phyloP scores from a whole-genome alignment of 1,140 invertebrate species.

The Drosophila mayri region DNA sequence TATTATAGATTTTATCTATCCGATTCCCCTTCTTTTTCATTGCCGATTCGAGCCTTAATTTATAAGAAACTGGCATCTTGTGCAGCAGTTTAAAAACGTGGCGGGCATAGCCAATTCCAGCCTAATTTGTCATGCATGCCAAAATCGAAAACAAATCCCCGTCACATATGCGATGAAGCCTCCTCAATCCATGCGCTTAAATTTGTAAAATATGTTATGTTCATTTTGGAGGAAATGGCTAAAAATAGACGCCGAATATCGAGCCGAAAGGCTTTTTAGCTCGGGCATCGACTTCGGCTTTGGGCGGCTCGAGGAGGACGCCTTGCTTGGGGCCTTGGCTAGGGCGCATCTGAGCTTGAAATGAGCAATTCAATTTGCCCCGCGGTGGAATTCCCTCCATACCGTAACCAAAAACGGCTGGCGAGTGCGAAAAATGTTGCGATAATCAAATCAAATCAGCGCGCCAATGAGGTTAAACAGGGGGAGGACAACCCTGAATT shows the following conservation, averaged over 20 bases:
- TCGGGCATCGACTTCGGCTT: background rate
- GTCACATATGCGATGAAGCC: conserved; percentile 23
- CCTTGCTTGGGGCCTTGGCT: conserved; percentile 17
- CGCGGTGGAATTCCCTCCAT: conserved; percentile 27
- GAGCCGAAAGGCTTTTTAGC: background rate
- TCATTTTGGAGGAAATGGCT: conserved; percentile 14
- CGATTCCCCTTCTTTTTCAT: background rate
- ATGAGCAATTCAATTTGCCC: conserved; percentile 28
- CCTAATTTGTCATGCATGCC: conserved; percentile 13
- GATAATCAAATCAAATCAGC: conserved; percentile 51
- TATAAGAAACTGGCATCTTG: background rate
- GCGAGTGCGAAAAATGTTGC: conserved; percentile 41
- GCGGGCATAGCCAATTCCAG: conserved; percentile 3
- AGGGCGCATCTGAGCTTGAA: conserved; percentile 21
- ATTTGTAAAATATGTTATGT: conserved; percentile 34
- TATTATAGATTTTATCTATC: background rate
- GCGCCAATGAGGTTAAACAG: conserved; percentile 43
- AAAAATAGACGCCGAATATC: conserved; percentile 18
- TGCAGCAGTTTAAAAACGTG: conserved; percentile 6
- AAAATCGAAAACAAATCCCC: conserved; percentile 21
- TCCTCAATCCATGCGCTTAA: conserved; percentile 17
- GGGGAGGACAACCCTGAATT: conserved; percentile 39
- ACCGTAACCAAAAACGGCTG: conserved; percentile 22
- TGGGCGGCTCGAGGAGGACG: background rate
- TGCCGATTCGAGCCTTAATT: background rate